phyloP scores from a whole-genome alignment of 2,797 vertebrate genomes.

The Nothura maculosa region DNA sequence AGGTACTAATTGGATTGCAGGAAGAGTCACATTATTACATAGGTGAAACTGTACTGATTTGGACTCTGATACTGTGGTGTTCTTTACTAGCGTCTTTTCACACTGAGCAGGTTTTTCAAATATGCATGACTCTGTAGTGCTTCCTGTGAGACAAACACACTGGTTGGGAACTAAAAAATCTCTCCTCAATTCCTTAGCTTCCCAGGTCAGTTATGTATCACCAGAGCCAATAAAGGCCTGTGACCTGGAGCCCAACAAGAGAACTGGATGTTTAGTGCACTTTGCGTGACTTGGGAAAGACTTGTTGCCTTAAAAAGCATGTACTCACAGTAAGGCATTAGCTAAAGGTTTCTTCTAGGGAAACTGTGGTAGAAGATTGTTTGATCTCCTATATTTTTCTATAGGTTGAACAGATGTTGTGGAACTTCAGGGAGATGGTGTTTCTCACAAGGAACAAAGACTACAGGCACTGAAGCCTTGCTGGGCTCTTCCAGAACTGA shows the following conservation, averaged over 20 bases:
- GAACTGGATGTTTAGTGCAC: background rate
- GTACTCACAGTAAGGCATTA: background rate
- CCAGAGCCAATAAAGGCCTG: background rate
- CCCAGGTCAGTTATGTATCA: background rate
- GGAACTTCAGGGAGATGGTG: background rate
- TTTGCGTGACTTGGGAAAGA: background rate
- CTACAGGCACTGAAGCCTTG: rapidly evolving
- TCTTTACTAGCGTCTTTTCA: background rate
- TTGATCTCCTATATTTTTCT: background rate
- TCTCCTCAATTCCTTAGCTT: background rate
- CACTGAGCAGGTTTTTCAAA: background rate
- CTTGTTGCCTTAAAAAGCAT: background rate
- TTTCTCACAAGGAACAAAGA: background rate
- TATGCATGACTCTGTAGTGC: background rate
- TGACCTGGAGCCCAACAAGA: background rate
- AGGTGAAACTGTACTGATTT: background rate
- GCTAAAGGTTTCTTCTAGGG: background rate
- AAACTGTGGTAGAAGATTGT: background rate
- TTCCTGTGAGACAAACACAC: background rate
- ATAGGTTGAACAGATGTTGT: background rate
- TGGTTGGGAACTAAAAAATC: background rate
- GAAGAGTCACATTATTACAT: background rate
- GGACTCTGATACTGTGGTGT: background rate
- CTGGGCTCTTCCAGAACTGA: background rate
- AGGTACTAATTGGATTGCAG: background rate